Conservation (phyloP, 2,888 invertebrate genomes). For the Alentia gelatinosa region DNA sequence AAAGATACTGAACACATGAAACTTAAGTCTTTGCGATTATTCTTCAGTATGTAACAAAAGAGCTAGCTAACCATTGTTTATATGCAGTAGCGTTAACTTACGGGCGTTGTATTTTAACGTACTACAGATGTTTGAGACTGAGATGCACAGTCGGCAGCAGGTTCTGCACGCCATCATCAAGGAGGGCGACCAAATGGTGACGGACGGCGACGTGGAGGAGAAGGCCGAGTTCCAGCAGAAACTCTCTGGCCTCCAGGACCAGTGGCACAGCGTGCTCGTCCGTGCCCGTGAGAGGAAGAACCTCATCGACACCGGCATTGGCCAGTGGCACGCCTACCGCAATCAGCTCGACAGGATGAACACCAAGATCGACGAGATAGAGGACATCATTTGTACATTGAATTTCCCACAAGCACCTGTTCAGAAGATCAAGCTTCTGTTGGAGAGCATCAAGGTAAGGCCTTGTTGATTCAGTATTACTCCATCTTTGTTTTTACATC, state of each 20-base stretch:
- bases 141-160: slow-evolving; percentile 76
- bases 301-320: slow-evolving; percentile 73
- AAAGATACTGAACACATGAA: too few species aligned
- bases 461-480: background rate
- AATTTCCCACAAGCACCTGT: slow-evolving; percentile 70
- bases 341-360: slow-evolving; percentile 62
- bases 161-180: slow-evolving; percentile 77
- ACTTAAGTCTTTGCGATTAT: too few species aligned
- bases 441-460: slow-evolving; percentile 64
- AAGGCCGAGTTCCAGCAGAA: slow-evolving; percentile 75
- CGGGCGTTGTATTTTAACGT: too few species aligned
- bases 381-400: slow-evolving; percentile 70
- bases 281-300: slow-evolving; percentile 76
- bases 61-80: too few species aligned
- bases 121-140: slow-evolving; percentile 76
- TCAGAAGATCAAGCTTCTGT: slow-evolving; percentile 71
- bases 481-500: background rate
- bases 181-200: slow-evolving; percentile 77
- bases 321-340: slow-evolving; percentile 73
- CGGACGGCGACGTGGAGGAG: slow-evolving; percentile 70
- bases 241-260: slow-evolving; percentile 75
- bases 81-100: background rate
- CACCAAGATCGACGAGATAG: slow-evolving; percentile 72
- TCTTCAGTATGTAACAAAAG: too few species aligned
- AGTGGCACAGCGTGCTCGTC: slow-evolving; percentile 77